These are phyloP conservation scores for Podarcis siculus DNA, from an alignment of 2,797 vertebrate genomes.

Conservation along the genomic window DNA sequence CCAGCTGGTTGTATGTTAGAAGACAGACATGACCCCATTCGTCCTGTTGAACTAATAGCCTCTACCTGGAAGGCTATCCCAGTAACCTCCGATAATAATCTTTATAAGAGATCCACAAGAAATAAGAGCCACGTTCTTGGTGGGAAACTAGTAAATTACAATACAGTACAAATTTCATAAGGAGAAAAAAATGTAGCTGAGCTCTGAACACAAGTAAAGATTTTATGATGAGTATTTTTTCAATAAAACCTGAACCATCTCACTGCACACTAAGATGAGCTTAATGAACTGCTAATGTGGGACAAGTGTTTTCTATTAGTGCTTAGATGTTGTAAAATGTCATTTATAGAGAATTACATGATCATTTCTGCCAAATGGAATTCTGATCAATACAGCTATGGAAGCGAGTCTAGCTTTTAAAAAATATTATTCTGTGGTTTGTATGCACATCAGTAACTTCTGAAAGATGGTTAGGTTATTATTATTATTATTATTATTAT, in stretches of 20 bases:
- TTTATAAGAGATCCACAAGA: background rate
- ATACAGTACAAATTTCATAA: background rate
- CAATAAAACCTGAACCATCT: background rate
- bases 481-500: no score
- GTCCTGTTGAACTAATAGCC: no score
- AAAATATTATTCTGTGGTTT: background rate
- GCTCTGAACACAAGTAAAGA: background rate
- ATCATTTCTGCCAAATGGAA: conserved; percentile 37
- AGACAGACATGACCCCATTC: no score
- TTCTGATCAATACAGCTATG: conserved; percentile 7
- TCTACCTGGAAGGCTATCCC: no score
- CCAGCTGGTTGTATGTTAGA: background rate
- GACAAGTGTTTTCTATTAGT: conserved; percentile 4
- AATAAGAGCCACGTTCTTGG: background rate
- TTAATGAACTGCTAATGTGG: conserved; percentile 13
- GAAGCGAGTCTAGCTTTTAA: conserved; percentile 12
- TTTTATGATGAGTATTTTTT: background rate
- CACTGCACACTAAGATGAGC: background rate
- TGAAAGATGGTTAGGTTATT: background rate
- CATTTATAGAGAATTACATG: conserved; percentile 14
- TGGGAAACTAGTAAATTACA: background rate
- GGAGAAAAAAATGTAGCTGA: background rate
- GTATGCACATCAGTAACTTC: background rate
- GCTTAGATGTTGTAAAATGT: conserved; percentile 13
- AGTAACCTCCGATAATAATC: background rate